A percentile compares a stretch with the other conserved stretches of the same genome.
phyloP scores from a whole-genome alignment of 1,140 invertebrate genomes.

The Orussus abietinus region DNA sequence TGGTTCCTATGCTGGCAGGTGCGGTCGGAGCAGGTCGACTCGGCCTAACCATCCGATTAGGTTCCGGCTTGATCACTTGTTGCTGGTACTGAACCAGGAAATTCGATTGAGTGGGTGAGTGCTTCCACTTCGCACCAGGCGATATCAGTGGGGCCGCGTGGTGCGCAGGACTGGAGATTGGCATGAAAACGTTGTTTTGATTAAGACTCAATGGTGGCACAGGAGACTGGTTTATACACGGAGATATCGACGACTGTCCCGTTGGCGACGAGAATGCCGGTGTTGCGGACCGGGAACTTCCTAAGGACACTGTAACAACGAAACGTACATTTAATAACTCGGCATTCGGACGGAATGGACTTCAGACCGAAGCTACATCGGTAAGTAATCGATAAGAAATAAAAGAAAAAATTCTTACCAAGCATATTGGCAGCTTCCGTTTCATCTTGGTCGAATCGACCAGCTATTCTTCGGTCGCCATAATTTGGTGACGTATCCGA shows the following conservation, averaged over 20 bases:
- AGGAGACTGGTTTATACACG: conserved; percentile 65
- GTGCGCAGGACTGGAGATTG: conserved; percentile 68
- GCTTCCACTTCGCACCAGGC: conserved; percentile 50
- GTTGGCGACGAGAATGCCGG: conserved; percentile 81
- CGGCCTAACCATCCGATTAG: conserved; percentile 47
- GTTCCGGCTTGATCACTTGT: conserved; percentile 60
- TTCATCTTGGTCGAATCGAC: conserved; percentile 86
- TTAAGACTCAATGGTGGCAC: conserved; percentile 58
- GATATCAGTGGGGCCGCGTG: conserved; percentile 47
- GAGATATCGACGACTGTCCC: conserved; percentile 61
- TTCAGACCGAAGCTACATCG: neutral
- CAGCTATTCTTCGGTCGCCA: conserved; percentile 65
- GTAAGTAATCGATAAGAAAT: too few species aligned
- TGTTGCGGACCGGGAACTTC: conserved; percentile 85
- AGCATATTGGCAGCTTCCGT: conserved; percentile 96
- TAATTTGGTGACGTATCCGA: conserved; percentile 84
- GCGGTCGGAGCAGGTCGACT: conserved; percentile 38
- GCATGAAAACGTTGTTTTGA: conserved; percentile 79
- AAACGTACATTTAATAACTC: conserved; percentile 6
- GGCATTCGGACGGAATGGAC: conserved; percentile 4
- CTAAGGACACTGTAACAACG: conserved; percentile 73
- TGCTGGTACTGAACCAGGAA: conserved; percentile 54
- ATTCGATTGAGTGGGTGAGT: conserved; percentile 51
- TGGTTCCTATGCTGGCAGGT: conserved; percentile 58
- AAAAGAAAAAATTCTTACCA: conserved; percentile 54